These are phyloP conservation scores for Luperina nickerlii DNA, from an alignment of 2,888 invertebrate species.

Conservation along the genomic window DNA sequence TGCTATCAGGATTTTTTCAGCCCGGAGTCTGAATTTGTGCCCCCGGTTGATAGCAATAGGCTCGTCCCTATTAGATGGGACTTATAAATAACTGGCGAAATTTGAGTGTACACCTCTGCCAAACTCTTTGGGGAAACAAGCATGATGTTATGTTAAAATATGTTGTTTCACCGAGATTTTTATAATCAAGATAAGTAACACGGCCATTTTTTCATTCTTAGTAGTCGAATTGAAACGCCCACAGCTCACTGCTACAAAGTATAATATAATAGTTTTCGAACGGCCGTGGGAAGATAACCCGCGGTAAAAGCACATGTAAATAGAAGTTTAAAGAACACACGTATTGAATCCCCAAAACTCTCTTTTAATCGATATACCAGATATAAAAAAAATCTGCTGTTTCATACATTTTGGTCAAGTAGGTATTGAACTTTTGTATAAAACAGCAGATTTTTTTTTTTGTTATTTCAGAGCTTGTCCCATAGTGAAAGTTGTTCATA, in stretches of 20 bases:
- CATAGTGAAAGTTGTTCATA: no score
- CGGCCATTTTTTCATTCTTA: background rate
- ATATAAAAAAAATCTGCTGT: no score
- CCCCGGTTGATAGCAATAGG: background rate
- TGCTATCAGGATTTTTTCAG: background rate
- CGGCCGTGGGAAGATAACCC: constrained; percentile 21
- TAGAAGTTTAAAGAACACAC: constrained; percentile 36
- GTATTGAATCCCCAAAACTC: constrained; percentile 31
- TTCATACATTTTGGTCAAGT: no score
- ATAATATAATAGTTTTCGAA: constrained; percentile 7
- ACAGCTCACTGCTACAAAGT: constrained; percentile 13
- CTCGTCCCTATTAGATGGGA: background rate
- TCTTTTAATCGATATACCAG: constrained; percentile 2
- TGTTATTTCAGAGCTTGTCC: no score
- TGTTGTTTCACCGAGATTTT: background rate
- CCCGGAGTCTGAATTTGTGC: background rate
- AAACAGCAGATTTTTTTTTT: no score
- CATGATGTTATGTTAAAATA: background rate
- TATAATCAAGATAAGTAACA: constrained; percentile 13
- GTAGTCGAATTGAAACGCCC: constrained; percentile 17
- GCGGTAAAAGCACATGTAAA: constrained; percentile 38
- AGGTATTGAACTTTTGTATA: no score
- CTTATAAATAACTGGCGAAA: background rate
- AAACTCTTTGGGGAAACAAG: background rate
- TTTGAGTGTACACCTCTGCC: background rate